Conservation (phyloP, 2,797 vertebrate species). For the Microctenopoma lineatum region DNA sequence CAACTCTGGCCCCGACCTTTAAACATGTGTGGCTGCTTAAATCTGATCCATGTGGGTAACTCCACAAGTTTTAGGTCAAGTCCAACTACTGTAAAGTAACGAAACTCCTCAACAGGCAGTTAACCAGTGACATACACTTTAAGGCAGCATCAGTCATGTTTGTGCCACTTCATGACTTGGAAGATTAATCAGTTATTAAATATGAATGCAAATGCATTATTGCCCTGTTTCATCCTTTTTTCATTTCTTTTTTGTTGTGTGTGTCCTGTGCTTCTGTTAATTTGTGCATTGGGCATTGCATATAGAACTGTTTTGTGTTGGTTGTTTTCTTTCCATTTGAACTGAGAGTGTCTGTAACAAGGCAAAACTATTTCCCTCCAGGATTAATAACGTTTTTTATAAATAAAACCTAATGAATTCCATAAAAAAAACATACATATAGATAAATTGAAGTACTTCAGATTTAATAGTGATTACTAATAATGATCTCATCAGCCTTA, state of each 20-base stretch:
- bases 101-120: not conserved
- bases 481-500: constrained; percentile 1
- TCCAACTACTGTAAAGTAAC: not conserved
- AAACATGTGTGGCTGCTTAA: not conserved
- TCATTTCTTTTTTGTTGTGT: no score
- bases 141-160: not conserved
- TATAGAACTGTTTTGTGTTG: no score
- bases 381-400: no score
- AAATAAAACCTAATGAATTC: no score
- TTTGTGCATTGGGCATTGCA: no score
- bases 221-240: no score
- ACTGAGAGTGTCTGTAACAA: no score
- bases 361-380: no score
- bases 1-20: constrained; percentile 11
- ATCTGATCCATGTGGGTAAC: constrained; percentile 25
- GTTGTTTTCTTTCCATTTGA: no score
- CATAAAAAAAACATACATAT: not conserved
- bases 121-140: no score
- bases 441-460: not conserved
- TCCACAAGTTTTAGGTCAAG: constrained; percentile 11
- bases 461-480: not conserved
- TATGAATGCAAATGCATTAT: no score
- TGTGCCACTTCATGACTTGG: not conserved
- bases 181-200: not conserved
- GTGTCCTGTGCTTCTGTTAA: no score